Percentiles rank a stretch among this genome's conserved stretches.
These are phyloP conservation scores for Trypoxylus dichotomus DNA, from an alignment of 1,140 invertebrate genomes.

Conservation along the genomic window DNA sequence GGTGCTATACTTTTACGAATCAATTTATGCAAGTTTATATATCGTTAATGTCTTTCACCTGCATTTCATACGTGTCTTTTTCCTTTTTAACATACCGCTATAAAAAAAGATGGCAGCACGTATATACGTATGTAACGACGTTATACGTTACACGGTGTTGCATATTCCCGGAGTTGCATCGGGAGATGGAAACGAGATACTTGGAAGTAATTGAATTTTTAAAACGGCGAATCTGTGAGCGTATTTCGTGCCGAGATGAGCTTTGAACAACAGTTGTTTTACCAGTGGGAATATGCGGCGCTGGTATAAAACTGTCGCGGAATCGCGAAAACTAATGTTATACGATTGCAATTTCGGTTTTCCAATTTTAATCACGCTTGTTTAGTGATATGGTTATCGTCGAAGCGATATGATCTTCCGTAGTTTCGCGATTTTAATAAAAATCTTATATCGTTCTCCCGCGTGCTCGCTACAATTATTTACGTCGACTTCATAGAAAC, in stretches of 20 bases:
- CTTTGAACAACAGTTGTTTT: slow-evolving; percentile 7
- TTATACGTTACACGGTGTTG: background rate
- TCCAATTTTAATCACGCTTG: background rate
- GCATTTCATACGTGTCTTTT: background rate
- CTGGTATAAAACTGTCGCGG: background rate
- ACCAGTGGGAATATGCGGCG: background rate
- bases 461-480: background rate
- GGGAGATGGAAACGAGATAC: background rate
- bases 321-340: background rate
- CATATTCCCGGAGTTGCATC: background rate
- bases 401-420: background rate
- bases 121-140: background rate
- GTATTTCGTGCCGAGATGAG: background rate
- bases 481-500: background rate
- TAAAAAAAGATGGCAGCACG: background rate
- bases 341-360: slow-evolving; percentile 2
- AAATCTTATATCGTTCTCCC: background rate
- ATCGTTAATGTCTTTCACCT: no score
- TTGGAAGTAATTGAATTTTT: background rate
- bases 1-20: no score
- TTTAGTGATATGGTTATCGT: background rate
- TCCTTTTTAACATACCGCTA: no score
- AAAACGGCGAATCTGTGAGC: background rate
- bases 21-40: no score
- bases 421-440: background rate